Conservation (phyloP, 2,113 vertebrate species). For the Sinosuthora webbiana region DNA sequence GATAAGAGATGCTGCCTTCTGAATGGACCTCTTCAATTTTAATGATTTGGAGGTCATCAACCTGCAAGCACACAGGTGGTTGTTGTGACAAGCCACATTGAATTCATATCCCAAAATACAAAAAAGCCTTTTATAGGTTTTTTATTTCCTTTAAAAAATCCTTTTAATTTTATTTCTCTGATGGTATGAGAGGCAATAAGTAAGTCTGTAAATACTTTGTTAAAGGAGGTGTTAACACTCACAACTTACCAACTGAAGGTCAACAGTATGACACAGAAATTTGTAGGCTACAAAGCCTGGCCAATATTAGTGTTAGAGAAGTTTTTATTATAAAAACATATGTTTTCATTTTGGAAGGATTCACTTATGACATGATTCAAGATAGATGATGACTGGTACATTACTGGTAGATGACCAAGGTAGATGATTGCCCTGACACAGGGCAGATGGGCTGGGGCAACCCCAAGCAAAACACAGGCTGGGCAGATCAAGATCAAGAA, state of each 20-base stretch:
- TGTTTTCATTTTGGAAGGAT: not conserved
- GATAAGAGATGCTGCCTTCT: not conserved
- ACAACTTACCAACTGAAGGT: not conserved
- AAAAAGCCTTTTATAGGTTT: not conserved
- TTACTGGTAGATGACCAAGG: too few relatives aligned
- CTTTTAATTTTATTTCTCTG: not conserved
- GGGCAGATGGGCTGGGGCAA: fast-evolving
- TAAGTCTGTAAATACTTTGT: not conserved
- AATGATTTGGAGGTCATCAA: constrained; percentile 2
- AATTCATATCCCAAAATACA: not conserved
- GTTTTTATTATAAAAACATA: not conserved
- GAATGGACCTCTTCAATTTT: constrained; percentile 31
- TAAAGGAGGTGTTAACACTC: not conserved
- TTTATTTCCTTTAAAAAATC: not conserved
- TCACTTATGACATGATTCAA: not conserved
- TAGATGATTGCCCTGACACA: not conserved
- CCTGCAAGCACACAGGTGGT: not conserved
- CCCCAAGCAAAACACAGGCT: not conserved
- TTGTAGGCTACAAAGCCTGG: not conserved
- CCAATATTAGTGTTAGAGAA: not conserved
- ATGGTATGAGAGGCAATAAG: not conserved
- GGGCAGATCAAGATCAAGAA: not conserved
- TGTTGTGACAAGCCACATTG: not conserved
- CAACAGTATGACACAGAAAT: not conserved
- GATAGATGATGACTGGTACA: not conserved